A percentile compares a stretch with the other conserved stretches of the same genome.
Evolutionary conservation across 2,113 vertebrate genomes (phyloP).

Genomic region (Micromys minutus): DNA sequence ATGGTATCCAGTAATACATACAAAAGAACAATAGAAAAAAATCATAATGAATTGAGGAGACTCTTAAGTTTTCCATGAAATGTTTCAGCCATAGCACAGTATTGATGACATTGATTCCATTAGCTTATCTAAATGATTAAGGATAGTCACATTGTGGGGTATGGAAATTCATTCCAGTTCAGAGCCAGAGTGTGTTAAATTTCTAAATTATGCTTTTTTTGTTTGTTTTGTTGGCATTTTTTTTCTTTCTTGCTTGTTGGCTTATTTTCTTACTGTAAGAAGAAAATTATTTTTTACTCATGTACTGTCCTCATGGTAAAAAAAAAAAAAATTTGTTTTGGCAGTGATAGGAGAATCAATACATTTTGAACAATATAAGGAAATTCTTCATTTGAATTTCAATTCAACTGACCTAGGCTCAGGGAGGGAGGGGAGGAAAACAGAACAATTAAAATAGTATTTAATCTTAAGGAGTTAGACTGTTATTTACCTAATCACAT

Average conservation of each 20-base stretch:
- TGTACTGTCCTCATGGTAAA: no score
- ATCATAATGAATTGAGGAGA: not conserved
- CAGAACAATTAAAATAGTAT: not conserved
- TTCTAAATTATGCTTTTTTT: not conserved
- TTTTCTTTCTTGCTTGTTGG: no score
- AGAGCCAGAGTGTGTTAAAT: not conserved
- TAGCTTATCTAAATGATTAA: not conserved
- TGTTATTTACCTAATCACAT: not conserved
- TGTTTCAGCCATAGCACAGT: no score
- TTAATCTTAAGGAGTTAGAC: no score
- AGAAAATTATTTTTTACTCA: no score
- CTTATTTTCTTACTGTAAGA: no score
- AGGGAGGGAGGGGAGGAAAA: not conserved
- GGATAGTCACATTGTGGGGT: rapidly evolving
- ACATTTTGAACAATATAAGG: no score
- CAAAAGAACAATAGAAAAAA: no score
- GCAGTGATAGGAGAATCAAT: not conserved
- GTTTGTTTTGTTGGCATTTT: no score
- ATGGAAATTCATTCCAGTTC: not conserved
- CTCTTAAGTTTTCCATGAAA: not conserved
- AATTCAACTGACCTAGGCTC: rapidly evolving
- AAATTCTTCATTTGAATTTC: not conserved
- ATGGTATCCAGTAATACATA: not conserved
- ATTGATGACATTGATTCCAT: not conserved
- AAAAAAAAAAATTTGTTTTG: not conserved